Evolutionary conservation across 2,113 vertebrate species (phyloP).

Genomic region (Melanotaenia duboulayi): DNA sequence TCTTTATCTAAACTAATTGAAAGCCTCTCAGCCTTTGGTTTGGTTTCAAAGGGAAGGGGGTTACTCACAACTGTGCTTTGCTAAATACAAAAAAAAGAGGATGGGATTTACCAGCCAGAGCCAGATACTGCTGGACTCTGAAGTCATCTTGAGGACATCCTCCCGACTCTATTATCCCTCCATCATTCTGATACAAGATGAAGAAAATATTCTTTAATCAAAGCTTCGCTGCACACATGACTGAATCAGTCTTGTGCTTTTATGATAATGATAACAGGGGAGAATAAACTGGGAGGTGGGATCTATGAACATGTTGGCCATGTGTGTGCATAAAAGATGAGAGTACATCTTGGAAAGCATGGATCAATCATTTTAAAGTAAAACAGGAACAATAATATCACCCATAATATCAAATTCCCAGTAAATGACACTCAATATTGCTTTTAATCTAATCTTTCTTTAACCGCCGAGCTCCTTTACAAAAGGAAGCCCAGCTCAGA

Average conservation of each 20-base stretch:
- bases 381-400: not conserved
- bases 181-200: slow-evolving; percentile 54
- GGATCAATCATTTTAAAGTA: not conserved
- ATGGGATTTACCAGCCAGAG: not conserved
- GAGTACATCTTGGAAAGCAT: not conserved
- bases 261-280: slow-evolving; percentile 65
- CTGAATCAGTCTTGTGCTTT: slow-evolving; percentile 67
- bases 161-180: slow-evolving; percentile 50
- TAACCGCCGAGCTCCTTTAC: not conserved
- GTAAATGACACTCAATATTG: not conserved
- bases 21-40: slow-evolving; percentile 31
- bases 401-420: not conserved
- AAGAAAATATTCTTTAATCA: slow-evolving; percentile 75
- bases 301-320: slow-evolving; percentile 51
- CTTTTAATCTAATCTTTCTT: not conserved
- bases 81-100: slow-evolving; percentile 23
- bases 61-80: slow-evolving; percentile 27
- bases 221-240: slow-evolving; percentile 68
- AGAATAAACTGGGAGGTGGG: slow-evolving; percentile 26
- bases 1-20: slow-evolving; percentile 24
- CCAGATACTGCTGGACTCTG: not conserved
- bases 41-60: slow-evolving; percentile 44
- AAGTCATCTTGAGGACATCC: slow-evolving; percentile 54
- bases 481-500: not conserved
- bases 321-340: slow-evolving; percentile 4